A percentile compares a stretch with the other conserved stretches of the same genome.
phyloP scores from a whole-genome alignment of 1,140 invertebrate species.

The Papilio glaucus region DNA sequence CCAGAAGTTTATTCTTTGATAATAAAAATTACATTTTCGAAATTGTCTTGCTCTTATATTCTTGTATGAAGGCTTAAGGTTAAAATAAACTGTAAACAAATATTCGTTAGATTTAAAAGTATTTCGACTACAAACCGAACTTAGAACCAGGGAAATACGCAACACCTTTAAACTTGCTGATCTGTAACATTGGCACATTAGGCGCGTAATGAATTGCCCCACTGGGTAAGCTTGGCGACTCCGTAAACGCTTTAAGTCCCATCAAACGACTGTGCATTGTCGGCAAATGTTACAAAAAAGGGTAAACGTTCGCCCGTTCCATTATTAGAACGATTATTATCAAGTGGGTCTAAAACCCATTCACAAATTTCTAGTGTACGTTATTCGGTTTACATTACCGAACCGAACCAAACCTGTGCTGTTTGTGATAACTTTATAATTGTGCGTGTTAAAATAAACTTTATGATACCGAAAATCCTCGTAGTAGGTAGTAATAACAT shows the following conservation, averaged over 20 bases:
- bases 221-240: not conserved
- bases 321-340: conserved; percentile 3
- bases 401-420: no score
- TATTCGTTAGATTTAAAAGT: no score
- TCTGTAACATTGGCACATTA: not conserved
- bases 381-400: no score
- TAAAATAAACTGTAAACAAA: no score
- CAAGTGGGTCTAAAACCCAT: not conserved
- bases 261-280: conserved; percentile 19
- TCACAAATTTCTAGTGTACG: not conserved
- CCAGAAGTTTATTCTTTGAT: no score
- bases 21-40: no score
- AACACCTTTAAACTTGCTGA: conserved; percentile 1
- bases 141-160: not conserved
- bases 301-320: not conserved
- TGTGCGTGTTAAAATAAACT: no score
- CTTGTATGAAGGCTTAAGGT: no score
- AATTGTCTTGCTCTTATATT: no score
- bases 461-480: no score
- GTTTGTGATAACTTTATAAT: no score
- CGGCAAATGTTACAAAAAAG: conserved; percentile 8
- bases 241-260: not conserved
- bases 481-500: no score
- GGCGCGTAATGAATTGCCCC: conserved; percentile 8
- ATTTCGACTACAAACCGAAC: not conserved